Base-by-base conservation (phyloP, 2,888 invertebrate species). In the Alloplasta piceator region DNA sequence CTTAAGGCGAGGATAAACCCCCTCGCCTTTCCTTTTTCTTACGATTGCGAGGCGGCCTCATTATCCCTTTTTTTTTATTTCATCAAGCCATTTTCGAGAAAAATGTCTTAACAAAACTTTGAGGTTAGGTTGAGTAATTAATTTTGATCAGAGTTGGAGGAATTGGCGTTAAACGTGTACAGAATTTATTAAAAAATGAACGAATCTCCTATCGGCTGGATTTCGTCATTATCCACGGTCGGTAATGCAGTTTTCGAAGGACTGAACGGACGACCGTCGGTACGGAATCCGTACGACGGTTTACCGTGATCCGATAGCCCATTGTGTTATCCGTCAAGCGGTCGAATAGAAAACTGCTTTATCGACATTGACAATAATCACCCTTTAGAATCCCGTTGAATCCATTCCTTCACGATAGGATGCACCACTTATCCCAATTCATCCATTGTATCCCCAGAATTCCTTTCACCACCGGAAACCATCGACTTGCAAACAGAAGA, bases 381-480 rank as follows among this genome's bases (percentile, higher is more conserved):
- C 26, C 46, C 36, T 3, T n/a, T 26, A 26, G 12, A 46, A 41
- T 41, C 16, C 10, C n/a, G 5, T 9, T 63, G 14, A n/a, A 68
- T 74, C 4, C 5, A 50, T 14, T 64, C 12, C 6, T 46, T 50
- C 26, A 14, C 75, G 61, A 9, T 43, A 76, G 80, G 41, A 72
- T 63, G 72, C 72, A 58, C 66, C 71, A 79, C 75, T n/a, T n/a
- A 50, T 71, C 43, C 67, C 36, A 10, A 64, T 46, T 14, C 36
- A 16, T 52, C 26, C 52, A 43, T 6, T 36, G 26, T 12, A 64
- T 50, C 38, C 64, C n/a, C 50, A 64, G 50, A n/a, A 50, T 12
- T n/a, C n/a, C 14, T 3, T 12, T 6, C 36, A 61, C 16, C 46
- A 43, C 14, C 38, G 5, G 6, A 46, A 63, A 9, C 56, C 43